Base-by-base conservation (phyloP, 2,797 vertebrate species). In the Micrastur ruficollis region DNA sequence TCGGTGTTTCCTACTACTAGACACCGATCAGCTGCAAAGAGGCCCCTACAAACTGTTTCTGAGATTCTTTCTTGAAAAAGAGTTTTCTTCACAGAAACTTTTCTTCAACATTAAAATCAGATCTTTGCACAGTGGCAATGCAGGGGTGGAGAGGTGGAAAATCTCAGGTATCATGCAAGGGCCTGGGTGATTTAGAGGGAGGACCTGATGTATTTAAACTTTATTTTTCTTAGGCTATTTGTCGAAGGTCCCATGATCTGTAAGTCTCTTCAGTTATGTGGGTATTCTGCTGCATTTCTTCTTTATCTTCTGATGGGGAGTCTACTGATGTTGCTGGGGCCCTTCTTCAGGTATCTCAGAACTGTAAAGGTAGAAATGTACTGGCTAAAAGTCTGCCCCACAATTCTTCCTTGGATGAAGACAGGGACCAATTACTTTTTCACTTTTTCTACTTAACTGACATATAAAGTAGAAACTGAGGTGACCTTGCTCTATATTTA, bases 201-300 rank as follows among this genome's bases (percentile, higher is more conserved):
- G n/a, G 23, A 88, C 55, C 34, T 53, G 36, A 86, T 91, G 63
- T 89, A 96, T 96, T 82, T 65, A 97, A 97, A 93, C 50, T 87
- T 95, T 47, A 84, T 92, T 97, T 96, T 96, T 92, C 56, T 92
- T 85, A 79, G 34, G 63, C 50, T 85, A 42, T 95, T 97, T 96
- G 58, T 97, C 83, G 96, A 88, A 90, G 46, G 58, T 95, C 62
- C 55, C 32, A 11, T 26, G 7, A 46, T 75, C 27, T 93, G 50
- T 58, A 58, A 72, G 38, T 93, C 40, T 23, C 31, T 59, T 49
- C 32, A 23, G n/a, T 72, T 62, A 20, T 18, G 53, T 67, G 36
- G 34, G 6, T 46, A 36, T 86, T 89, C 56, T 75, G 38, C 42
- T 67, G 38, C 67, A 26, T 67, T 89, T 46, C 40, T 94, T 26